These are phyloP conservation scores for Herminia tarsipennalis DNA, from an alignment of 2,888 invertebrate genomes.

Conservation along the genomic window DNA sequence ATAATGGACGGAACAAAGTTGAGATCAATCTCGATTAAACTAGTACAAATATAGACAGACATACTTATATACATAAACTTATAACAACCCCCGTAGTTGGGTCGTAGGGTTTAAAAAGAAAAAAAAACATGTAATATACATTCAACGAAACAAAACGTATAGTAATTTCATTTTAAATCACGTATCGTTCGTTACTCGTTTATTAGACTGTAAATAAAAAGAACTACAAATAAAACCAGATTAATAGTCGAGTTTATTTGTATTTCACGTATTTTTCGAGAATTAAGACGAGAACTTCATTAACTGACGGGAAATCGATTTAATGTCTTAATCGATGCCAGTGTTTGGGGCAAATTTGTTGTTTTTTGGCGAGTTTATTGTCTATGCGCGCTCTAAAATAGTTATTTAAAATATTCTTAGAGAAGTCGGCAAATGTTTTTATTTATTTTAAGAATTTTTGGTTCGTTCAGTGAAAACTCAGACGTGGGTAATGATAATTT, in stretches of 20 bases:
- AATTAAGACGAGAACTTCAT: constrained; percentile 56
- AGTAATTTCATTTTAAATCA: constrained; percentile 15
- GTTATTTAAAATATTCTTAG: constrained; percentile 4
- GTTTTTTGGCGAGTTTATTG: constrained; percentile 40
- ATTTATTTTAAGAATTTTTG: background rate
- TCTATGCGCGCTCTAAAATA: constrained; percentile 23
- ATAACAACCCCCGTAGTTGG: too few species aligned
- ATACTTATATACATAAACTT: too few species aligned
- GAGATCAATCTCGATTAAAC: too few species aligned
- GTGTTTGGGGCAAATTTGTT: constrained; percentile 34
- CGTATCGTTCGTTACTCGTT: constrained; percentile 30
- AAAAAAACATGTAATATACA: constrained; percentile 31
- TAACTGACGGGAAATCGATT: constrained; percentile 55
- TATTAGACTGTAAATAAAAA: constrained; percentile 42
- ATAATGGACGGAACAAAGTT: too few species aligned
- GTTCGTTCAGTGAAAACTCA: background rate
- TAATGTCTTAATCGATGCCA: constrained; percentile 62
- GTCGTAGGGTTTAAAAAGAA: constrained; percentile 12
- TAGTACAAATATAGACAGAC: too few species aligned
- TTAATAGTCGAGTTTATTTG: constrained; percentile 56
- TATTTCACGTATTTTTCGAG: constrained; percentile 52
- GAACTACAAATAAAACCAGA: constrained; percentile 41
- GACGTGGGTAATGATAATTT: too few species aligned
- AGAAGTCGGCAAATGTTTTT: constrained; percentile 7
- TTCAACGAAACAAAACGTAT: constrained; percentile 24